These are phyloP conservation scores for Machimus atricapillus DNA, from an alignment of 2,888 invertebrate species.

Conservation along the genomic window DNA sequence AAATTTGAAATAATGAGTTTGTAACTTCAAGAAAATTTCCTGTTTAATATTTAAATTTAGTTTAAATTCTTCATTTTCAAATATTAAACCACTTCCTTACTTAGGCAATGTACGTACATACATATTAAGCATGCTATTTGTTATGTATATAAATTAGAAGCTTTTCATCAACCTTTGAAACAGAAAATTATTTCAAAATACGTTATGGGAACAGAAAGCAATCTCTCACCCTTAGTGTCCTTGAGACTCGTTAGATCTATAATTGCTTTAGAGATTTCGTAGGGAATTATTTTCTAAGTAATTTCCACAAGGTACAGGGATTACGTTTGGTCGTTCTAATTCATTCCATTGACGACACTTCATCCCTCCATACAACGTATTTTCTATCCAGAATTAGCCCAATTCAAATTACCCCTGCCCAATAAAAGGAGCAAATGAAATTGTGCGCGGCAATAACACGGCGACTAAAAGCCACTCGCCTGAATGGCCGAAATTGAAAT, in stretches of 20 bases:
- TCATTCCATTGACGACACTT: background rate
- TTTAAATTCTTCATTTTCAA: too few relatives aligned
- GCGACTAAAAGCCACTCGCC: background rate
- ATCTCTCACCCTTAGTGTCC: background rate
- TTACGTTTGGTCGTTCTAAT: background rate
- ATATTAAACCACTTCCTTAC: too few relatives aligned
- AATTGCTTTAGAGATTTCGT: background rate
- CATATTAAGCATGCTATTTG: too few relatives aligned
- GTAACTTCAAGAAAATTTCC: too few relatives aligned
- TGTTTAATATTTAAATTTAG: too few relatives aligned
- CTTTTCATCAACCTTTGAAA: background rate
- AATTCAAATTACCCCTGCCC: background rate
- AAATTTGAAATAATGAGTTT: too few relatives aligned
- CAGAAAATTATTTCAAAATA: background rate
- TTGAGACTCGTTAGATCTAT: background rate
- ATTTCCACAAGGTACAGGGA: background rate
- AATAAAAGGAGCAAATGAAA: background rate
- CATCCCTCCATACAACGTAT: background rate
- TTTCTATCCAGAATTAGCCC: background rate
- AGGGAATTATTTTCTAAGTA: background rate
- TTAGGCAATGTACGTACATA: too few relatives aligned
- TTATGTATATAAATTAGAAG: background rate
- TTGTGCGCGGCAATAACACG: background rate
- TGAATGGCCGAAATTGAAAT: background rate
- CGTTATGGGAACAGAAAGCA: background rate